Conservation (phyloP, 1,140 invertebrate species). For the Diachasmimorpha longicaudata region DNA sequence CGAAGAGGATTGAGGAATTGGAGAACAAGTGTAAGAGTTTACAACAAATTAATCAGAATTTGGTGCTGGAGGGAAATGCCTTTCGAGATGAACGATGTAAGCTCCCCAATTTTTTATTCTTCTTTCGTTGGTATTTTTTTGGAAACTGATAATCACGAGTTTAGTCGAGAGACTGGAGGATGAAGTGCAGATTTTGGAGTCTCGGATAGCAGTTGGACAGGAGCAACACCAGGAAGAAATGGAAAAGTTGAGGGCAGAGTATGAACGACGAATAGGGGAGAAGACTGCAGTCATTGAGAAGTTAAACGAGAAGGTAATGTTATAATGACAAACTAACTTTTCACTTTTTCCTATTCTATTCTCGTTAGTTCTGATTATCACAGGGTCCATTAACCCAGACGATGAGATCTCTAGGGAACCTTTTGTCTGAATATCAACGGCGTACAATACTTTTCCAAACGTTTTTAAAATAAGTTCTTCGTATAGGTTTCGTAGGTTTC, state of each 20-base stretch:
- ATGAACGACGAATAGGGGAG: slow-evolving; percentile 21
- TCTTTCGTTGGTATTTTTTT: neutral
- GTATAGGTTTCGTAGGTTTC: too few relatives aligned
- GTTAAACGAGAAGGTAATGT: neutral
- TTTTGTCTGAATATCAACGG: too few relatives aligned
- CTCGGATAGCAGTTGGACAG: slow-evolving; percentile 11
- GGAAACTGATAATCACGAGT: neutral
- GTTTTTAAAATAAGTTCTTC: too few relatives aligned
- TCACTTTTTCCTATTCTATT: too few relatives aligned
- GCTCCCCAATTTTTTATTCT: neutral
- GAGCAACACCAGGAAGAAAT: slow-evolving; percentile 28
- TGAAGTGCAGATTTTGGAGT: slow-evolving; percentile 24
- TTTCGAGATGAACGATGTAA: neutral
- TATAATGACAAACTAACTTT: too few relatives aligned
- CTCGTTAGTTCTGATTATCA: too few relatives aligned
- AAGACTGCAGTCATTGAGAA: neutral
- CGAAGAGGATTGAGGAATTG: neutral
- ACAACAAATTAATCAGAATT: neutral
- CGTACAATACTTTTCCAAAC: too few relatives aligned
- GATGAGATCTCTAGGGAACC: too few relatives aligned
- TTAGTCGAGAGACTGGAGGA: slow-evolving; percentile 34
- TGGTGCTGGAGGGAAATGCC: neutral
- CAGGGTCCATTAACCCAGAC: too few relatives aligned
- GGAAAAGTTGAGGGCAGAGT: neutral
- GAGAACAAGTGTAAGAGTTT: neutral